These are phyloP conservation scores for Blomia tropicalis DNA, from an alignment of 2,888 invertebrate genomes.

Conservation along the genomic window DNA sequence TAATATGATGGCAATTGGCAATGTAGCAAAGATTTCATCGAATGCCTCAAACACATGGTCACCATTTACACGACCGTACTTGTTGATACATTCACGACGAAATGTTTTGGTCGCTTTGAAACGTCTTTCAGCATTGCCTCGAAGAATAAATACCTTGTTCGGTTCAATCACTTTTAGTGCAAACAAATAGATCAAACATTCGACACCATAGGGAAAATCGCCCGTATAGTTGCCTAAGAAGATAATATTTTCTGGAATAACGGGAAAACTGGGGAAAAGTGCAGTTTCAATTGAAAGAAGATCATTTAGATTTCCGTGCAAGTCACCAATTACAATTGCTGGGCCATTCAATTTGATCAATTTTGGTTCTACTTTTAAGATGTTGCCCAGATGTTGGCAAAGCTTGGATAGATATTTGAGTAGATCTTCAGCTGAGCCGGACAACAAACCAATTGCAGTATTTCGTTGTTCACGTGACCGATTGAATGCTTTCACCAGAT, in stretches of 20 bases:
- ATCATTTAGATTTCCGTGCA: conserved; percentile 56
- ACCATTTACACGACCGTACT: conserved; percentile 49
- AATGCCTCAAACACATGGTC: conserved; percentile 50
- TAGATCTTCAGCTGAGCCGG: background rate
- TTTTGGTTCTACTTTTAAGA: conserved; percentile 33
- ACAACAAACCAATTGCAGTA: background rate
- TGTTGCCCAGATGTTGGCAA: background rate
- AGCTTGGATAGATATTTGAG: background rate
- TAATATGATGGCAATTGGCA: conserved; percentile 56
- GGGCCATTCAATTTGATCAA: conserved; percentile 43
- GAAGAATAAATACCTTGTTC: conserved; percentile 46
- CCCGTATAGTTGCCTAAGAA: conserved; percentile 64
- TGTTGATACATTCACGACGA: conserved; percentile 50
- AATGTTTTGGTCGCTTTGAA: conserved; percentile 57
- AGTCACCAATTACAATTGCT: conserved; percentile 48
- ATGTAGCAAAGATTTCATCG: conserved; percentile 52
- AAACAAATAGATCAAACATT: conserved; percentile 45
- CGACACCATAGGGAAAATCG: conserved; percentile 50
- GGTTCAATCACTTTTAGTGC: conserved; percentile 54
- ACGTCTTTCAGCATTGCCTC: conserved; percentile 60
- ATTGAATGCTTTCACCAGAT: background rate
- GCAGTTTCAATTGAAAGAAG: conserved; percentile 51
- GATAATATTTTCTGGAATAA: conserved; percentile 48
- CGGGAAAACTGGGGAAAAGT: conserved; percentile 52
- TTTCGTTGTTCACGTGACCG: background rate